These are phyloP conservation scores for Odocoileus hemionus DNA, from an alignment of 2,113 vertebrate genomes.

Conservation along the genomic window DNA sequence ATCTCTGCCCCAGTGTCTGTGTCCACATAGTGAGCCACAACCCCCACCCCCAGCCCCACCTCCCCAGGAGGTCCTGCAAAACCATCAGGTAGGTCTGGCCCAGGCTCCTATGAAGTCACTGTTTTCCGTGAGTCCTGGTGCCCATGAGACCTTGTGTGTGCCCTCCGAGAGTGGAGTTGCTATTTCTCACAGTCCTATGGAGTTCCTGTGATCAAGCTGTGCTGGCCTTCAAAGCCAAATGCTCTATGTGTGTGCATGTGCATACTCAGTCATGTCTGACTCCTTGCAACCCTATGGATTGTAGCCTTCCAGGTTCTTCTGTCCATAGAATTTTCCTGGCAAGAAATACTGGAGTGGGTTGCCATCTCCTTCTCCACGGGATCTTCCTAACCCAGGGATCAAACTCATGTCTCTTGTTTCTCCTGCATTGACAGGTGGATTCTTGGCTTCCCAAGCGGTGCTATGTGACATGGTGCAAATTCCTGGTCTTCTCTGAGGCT, in stretches of 20 bases:
- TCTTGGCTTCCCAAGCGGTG: accelerated
- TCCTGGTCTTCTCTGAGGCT: background rate
- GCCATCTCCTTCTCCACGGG: background rate
- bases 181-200: background rate
- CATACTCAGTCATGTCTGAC: background rate
- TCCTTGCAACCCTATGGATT: background rate
- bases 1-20: background rate
- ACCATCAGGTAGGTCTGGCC: background rate
- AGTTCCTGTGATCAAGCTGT: background rate
- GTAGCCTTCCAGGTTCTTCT: background rate
- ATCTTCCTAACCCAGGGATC: background rate
- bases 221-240: background rate
- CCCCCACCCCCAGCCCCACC: background rate
- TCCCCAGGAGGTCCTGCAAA: background rate
- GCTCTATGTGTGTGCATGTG: accelerated
- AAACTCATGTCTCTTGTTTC: background rate
- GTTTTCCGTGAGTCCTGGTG: background rate
- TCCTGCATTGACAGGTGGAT: background rate
- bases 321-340: background rate
- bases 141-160: background rate
- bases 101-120: background rate
- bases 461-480: background rate
- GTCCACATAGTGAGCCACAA: background rate
- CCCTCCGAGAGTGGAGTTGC: background rate
- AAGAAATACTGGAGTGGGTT: background rate